Conservation (phyloP, 2,797 vertebrate species). For the Neomorphus geoffroyi region DNA sequence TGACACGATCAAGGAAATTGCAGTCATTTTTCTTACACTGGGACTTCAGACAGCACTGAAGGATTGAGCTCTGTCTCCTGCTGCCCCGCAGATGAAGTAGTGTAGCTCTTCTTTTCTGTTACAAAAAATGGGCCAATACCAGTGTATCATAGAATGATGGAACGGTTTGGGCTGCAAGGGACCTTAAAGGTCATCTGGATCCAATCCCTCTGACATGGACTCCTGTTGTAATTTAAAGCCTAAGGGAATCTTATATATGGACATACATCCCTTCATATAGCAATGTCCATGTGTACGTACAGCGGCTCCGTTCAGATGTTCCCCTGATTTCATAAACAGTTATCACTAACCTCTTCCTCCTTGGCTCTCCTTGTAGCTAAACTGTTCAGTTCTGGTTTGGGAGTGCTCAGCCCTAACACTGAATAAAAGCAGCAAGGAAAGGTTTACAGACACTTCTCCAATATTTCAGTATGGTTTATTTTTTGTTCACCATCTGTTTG, state of each 20-base stretch:
- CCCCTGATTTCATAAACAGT: background rate
- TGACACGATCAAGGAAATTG: background rate
- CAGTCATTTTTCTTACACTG: background rate
- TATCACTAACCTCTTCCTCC: background rate
- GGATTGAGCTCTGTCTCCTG: background rate
- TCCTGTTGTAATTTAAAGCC: background rate
- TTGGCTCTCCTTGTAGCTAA: background rate
- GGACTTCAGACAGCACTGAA: background rate
- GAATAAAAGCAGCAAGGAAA: background rate
- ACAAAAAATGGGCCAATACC: background rate
- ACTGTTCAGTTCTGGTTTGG: background rate
- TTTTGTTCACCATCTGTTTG: background rate
- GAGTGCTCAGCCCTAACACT: background rate
- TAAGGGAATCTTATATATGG: background rate
- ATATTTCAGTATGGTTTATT: background rate
- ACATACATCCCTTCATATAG: background rate
- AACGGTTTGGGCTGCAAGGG: too few species aligned
- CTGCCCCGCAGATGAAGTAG: background rate
- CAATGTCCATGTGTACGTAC: accelerated
- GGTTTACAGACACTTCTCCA: background rate
- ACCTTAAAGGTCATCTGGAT: too few species aligned
- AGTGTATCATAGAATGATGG: too few species aligned
- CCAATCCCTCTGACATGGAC: too few species aligned
- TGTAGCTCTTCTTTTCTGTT: background rate
- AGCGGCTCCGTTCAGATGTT: background rate